Base-by-base conservation (phyloP, 2,888 invertebrate species). In the Synergus gifuensis region DNA sequence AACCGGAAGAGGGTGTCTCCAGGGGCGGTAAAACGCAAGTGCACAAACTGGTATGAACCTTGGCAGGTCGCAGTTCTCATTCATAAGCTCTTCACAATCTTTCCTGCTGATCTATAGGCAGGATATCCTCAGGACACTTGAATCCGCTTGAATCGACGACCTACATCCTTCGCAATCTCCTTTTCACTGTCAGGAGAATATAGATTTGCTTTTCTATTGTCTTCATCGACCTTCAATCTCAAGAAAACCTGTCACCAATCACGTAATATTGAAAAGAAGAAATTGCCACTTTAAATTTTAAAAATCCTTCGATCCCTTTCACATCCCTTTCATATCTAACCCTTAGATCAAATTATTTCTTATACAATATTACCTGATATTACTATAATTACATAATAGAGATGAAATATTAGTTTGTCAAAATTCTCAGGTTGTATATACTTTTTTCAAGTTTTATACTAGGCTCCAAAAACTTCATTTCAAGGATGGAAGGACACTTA, bases 1-100 rank as follows among this genome's bases (percentile, higher is more conserved):
- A 88, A 84, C 90, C 90, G 90, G 90, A 90, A 90, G 90, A 81
- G 88, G 90, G 89, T 89, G 90, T 89, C 89, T 86, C 89, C 84
- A 79, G 83, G 84, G 87, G 87, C 87, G 88, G 86, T 64, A 79
- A 82, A 78, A 82, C 85, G 89, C 90, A 90, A 90, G 90, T 90
- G 90, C 89, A 89, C 5, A 36, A 36, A 36, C 36, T 36, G 36
- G 36, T 7, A 36, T 85, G 83, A 81, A 82, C 82, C 79, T 76
- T 69, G 85, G 85, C 88, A 88, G 88, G 87, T 87, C 83, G 83
- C 76, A 69, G 60, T 83, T 69, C 82, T 88, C 86, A 88, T 88
- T 88, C 88, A 88, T 82, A 81, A 84, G 83, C 84, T 85, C 86
- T 88, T 87, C 83, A 83, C 85, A 82, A 79, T 85, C 67, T 54